Evolutionary conservation across 2,797 vertebrate genomes (phyloP), one percentile per base, ranked within the genome.

Genomic region (Arnoldichthys spilopterus): DNA sequence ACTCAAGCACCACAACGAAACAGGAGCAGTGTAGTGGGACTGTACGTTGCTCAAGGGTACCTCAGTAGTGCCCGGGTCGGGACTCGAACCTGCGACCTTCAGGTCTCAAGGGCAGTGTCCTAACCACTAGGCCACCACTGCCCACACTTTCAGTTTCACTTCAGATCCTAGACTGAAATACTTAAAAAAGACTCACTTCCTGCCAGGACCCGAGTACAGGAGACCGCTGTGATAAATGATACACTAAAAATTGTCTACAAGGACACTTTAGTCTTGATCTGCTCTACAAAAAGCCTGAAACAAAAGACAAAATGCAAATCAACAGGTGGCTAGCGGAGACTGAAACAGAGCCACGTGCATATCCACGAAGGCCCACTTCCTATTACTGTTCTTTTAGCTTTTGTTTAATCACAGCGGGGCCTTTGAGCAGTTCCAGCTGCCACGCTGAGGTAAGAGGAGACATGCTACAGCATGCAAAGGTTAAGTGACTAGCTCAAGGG

Each of bases 401-500:
- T 70, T 53, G 68, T 70, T 70, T 54, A 54, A 53, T 70, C 68
- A 54, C 49, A 32, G 28, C 16, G 16, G 20, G 18, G 28, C 49
- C 28, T n/a, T 32, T 34, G 49, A 70, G 68, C 45, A n/a, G 26
- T 28, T 49, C 66, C 66, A 68, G 43, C 24, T 32, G 24, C 18
- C 47, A 70, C 6, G 67, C 67, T 15, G 49, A 18, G 26, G 47
- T 53, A 70, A 53, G 28, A 54, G 28, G 28, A 54, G 68, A 53
- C 47, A 70, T 13, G 30, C 28, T 12, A 20, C 30, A 70, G 28
- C 68, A 70, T 24, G 16, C 72, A 59, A 37, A 49, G 49, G 56
- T 73, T 58, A 58, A 73, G 56, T 59, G 32, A 73, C 13, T 59
- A 37, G 24, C 58, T 74, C 49, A 34, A 37, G 49, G 68, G 49